Conservation (phyloP, 2,113 vertebrate genomes). For the Gadus macrocephalus region DNA sequence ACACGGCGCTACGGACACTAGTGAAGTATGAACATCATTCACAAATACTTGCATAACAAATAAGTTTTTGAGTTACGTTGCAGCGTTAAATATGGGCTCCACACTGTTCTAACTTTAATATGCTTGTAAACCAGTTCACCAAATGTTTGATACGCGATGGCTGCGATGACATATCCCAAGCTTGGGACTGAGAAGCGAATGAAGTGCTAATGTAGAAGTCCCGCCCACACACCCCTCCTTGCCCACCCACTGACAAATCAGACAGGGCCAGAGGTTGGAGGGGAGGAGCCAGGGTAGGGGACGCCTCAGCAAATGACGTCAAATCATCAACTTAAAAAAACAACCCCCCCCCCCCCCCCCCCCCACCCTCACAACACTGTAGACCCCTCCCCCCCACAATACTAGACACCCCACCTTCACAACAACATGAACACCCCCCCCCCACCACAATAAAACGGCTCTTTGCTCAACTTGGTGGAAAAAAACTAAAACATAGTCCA, state of each 20-base stretch:
- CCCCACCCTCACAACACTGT: no score
- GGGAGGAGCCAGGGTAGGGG: conserved; percentile 73
- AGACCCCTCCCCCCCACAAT: conserved; percentile 52
- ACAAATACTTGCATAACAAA: conserved; percentile 85
- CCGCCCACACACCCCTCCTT: conserved; percentile 11
- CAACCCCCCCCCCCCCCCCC: neutral
- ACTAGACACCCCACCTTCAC: neutral
- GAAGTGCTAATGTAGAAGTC: conserved; percentile 74
- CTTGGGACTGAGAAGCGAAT: conserved; percentile 79
- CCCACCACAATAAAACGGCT: no score
- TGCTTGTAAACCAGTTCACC: conserved; percentile 75
- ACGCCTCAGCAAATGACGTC: conserved; percentile 83
- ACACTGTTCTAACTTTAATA: conserved; percentile 61
- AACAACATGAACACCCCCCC: neutral
- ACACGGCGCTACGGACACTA: conserved; percentile 83
- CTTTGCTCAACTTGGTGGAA: neutral
- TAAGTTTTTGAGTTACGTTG: conserved; percentile 75
- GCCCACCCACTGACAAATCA: conserved; percentile 12
- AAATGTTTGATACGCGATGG: conserved; percentile 71
- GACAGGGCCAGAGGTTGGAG: conserved; percentile 36
- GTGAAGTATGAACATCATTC: conserved; percentile 81
- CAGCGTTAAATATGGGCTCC: conserved; percentile 81
- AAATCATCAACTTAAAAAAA: conserved; percentile 75
- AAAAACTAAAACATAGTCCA: neutral
- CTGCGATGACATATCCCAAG: conserved; percentile 76